Conservation (phyloP, 2,888 invertebrate species). For the Agrotis exclamationis region DNA sequence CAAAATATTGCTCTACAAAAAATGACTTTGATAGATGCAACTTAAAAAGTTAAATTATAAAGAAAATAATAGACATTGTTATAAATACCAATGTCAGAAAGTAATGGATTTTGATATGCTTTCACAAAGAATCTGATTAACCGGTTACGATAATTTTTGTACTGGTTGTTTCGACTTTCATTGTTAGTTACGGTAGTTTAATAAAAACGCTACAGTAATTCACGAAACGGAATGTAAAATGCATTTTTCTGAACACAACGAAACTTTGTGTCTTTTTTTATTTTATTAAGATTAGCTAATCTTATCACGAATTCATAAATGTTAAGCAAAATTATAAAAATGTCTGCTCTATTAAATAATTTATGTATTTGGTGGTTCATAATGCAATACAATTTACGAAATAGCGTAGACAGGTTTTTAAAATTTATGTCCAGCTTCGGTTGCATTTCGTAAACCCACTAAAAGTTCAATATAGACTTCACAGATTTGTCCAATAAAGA, state of each 20-base stretch:
- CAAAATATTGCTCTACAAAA: background rate
- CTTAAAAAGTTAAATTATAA: slow-evolving; percentile 12
- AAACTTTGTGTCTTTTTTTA: background rate
- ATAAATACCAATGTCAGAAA: slow-evolving; percentile 48
- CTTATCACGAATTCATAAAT: background rate
- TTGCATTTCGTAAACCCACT: slow-evolving; percentile 26
- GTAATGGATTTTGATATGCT: slow-evolving; percentile 63
- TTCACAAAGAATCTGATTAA: slow-evolving; percentile 61
- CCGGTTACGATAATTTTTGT: slow-evolving; percentile 56
- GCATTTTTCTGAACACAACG: slow-evolving; percentile 16
- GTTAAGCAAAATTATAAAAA: background rate
- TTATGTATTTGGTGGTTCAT: background rate
- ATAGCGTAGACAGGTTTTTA: slow-evolving; percentile 10
- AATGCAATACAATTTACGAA: slow-evolving; percentile 14
- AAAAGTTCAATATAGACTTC: slow-evolving; percentile 17
- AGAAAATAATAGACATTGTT: slow-evolving; percentile 57
- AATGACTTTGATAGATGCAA: background rate
- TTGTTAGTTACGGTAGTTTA: slow-evolving; percentile 35
- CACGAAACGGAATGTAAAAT: slow-evolving; percentile 23
- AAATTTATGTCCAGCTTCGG: background rate
- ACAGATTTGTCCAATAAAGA: background rate
- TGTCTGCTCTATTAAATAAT: background rate
- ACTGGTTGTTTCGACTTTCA: slow-evolving; percentile 33
- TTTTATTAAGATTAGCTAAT: background rate
- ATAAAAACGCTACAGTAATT: slow-evolving; percentile 22